phyloP scores from a whole-genome alignment of 1,140 invertebrate genomes.

The Monomorium pharaonis region DNA sequence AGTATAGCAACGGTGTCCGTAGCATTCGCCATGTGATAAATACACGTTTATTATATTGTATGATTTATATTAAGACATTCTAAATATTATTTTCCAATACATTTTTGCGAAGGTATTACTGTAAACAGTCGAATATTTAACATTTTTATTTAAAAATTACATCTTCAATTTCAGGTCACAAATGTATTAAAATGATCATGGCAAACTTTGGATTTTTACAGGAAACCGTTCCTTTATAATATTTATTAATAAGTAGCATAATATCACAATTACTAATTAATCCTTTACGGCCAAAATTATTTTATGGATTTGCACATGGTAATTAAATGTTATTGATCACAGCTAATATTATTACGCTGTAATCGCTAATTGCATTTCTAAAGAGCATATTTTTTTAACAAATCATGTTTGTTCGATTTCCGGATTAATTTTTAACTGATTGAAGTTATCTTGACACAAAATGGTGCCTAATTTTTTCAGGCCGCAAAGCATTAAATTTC shows the following conservation, averaged over 20 bases:
- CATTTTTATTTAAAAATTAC: not conserved
- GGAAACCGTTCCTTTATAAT: constrained; percentile 22
- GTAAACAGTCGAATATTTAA: not conserved
- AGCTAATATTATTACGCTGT: not conserved
- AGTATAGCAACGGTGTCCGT: not conserved
- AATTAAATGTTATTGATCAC: not conserved
- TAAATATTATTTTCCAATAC: not conserved
- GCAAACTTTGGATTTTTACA: not conserved
- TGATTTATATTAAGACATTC: not conserved
- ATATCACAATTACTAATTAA: constrained; percentile 20
- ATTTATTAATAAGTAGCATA: constrained; percentile 26
- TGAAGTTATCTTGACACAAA: not conserved
- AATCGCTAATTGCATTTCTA: not conserved
- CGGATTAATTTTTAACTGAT: not conserved
- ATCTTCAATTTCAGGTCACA: not conserved
- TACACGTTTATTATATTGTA: not conserved
- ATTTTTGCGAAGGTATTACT: not conserved
- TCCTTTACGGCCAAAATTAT: constrained; percentile 19
- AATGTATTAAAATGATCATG: not conserved
- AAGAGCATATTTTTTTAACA: not conserved
- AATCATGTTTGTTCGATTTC: not conserved
- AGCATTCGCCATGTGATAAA: not conserved
- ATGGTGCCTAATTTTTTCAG: not conserved
- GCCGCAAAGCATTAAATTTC: constrained; percentile 32
- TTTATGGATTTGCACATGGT: not conserved